Conservation (phyloP, 2,888 invertebrate species). For the Conchocele bisecta region DNA sequence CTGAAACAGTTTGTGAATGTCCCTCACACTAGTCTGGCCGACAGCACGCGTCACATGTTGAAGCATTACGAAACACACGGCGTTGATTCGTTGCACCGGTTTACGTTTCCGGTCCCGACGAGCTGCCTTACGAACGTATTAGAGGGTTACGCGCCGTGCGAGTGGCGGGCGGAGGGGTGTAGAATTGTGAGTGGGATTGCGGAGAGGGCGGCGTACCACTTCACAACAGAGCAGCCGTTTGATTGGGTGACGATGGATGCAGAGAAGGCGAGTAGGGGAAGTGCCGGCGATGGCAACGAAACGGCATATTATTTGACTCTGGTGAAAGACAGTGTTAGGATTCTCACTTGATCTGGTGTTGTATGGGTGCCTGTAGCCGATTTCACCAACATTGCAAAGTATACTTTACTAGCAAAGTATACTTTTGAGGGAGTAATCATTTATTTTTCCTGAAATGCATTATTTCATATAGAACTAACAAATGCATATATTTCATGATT, state of each 20-base stretch:
- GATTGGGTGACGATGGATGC: constrained; percentile 42
- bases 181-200: constrained; percentile 44
- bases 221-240: constrained; percentile 62
- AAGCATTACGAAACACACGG: constrained; percentile 63
- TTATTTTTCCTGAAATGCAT: no score
- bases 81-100: constrained; percentile 52
- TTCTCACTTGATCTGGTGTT: constrained; percentile 7
- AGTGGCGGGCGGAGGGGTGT: constrained; percentile 61
- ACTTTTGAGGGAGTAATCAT: no score
- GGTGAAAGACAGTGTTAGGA: constrained; percentile 42
- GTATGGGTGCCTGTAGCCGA: not conserved
- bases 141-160: constrained; percentile 54
- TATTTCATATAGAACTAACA: no score
- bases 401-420: no score
- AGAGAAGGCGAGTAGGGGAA: not conserved
- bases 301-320: constrained; percentile 46
- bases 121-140: constrained; percentile 52
- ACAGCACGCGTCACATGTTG: constrained; percentile 64
- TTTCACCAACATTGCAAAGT: not conserved
- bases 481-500: no score
- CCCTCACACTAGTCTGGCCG: constrained; percentile 60
- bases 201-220: constrained; percentile 52
- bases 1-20: constrained; percentile 68
- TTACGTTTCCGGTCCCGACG: constrained; percentile 64
- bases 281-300: constrained; percentile 31